Percentiles rank a stretch among this genome's conserved stretches.
phyloP scores from a whole-genome alignment of 2,888 invertebrate genomes.

The Phaonia tiefii region DNA sequence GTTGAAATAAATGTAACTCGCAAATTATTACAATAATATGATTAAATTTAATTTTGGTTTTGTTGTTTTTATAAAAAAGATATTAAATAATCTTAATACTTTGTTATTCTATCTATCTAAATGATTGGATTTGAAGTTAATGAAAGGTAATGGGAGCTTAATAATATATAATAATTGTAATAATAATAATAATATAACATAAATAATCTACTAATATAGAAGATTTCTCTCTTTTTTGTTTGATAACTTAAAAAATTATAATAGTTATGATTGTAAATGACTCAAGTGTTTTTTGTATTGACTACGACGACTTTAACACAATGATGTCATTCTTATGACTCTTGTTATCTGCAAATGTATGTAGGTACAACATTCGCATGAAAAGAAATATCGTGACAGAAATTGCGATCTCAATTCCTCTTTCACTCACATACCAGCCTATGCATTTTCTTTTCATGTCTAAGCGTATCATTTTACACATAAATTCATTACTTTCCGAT shows the following conservation, averaged over 20 bases:
- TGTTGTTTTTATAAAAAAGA: conserved; percentile 3
- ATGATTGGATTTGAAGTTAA: conserved; percentile 29
- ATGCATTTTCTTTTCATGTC: neutral
- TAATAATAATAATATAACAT: neutral
- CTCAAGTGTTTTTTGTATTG: neutral
- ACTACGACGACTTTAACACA: neutral
- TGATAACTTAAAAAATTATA: too few relatives aligned
- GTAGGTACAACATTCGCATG: conserved; percentile 7
- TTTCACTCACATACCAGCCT: too few relatives aligned
- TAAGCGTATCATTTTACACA: conserved; percentile 24
- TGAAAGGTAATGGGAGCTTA: conserved; percentile 8
- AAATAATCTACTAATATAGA: conserved; percentile 65
- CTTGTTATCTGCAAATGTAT: neutral
- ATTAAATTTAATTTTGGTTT: too few relatives aligned
- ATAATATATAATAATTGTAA: neutral
- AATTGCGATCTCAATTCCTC: neutral
- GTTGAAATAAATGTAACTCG: too few relatives aligned
- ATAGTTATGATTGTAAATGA: conserved; percentile 5
- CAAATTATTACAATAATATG: too few relatives aligned
- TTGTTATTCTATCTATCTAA: conserved; percentile 63
- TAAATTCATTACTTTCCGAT: conserved; percentile 17
- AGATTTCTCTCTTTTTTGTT: too few relatives aligned
- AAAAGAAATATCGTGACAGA: neutral
- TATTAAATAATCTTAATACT: conserved; percentile 60
- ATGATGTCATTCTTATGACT: neutral